Evolutionary conservation across 2,888 invertebrate genomes (phyloP), one percentile per base, ranked within the genome.

Genomic region (Cephus pygmeus): DNA sequence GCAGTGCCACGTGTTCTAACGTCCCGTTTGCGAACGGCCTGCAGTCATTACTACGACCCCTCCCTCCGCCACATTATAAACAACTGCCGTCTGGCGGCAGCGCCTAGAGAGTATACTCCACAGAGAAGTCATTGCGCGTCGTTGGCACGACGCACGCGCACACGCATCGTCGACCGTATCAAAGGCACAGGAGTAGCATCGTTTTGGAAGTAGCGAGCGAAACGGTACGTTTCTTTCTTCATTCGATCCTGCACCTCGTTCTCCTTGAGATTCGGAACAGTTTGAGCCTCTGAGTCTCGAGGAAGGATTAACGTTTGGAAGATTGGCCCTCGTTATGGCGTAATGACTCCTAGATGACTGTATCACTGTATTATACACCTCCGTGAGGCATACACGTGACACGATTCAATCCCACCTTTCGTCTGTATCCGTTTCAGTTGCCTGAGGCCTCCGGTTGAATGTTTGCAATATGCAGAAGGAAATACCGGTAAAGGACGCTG

Each of bases 1-100:
- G 71, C 71, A 34, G 71, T 12, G 71, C 71, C 71, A 71, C 71
- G 71, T 71, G 71, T 71, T 33, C 33, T 71, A 34, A 6, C 71
- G 31, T 23, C 31, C 71, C 15, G 71, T 71, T 71, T 71, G 71
- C 71, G 15, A 31, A 34, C 71, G 31, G 33, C 56, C 4, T 15
- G 4, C 40, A 4, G 40, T 4, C 4, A 4, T 15, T 15, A 12
- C 34, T 34, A 34, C 34, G 34, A 9, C 9, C 34, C 6, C 34
- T 6, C 6, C 34, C 9, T 0, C 11, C 36, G 1, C 12, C 12
- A 0, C 36, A 1, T 36, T 36, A 12, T 36, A 36, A 36, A 40
- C 0, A 40, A 40, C 56, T 56, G 56, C 56, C 23, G 23, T 56
- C 56, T 56, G 56, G 56, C 2, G 56, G 56, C 23, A 56, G 56